Evolutionary conservation across 2,888 invertebrate genomes (phyloP), one percentile per base, ranked within the genome.

Genomic region (Dynastes tityus): DNA sequence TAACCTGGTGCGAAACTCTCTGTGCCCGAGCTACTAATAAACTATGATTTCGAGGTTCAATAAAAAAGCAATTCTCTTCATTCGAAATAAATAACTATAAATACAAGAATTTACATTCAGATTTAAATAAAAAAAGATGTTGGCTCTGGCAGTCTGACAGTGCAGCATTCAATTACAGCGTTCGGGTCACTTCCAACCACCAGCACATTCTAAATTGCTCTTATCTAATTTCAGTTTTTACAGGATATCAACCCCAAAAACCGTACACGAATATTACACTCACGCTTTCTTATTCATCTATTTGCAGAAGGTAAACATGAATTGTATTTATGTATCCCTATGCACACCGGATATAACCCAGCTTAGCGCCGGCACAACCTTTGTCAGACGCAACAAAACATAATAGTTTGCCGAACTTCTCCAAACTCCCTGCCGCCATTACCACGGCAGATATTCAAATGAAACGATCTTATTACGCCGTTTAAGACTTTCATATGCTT

Each of bases 401-500:
- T 53, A 76, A 65, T 67, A 67, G 67, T 67, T 67, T 64, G 49
- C 40, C 65, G n/a, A 76, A 76, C 67, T 76, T 67, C 67, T 68
- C 76, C 2, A 51, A 67, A 27, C 53, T 67, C 27, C 65, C 53
- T 29, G 37, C 27, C 40, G 53, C 51, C 37, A 51, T 58, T 71
- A 78, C 70, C 71, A 63, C 6, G 63, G 51, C 53, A 64, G 77
- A 78, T 78, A 78, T 78, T 78, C 77, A 78, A 78, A 78, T 78
- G 77, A 71, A 78, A 78, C 53, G 77, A 71, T 78, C 64, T 71
- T 78, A 78, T 68, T 71, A 63, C 49, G 49, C 13, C 51, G 61
- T 73, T 61, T 77, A 77, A 77, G 70, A 70, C 76, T 67, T 76
- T 61, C 73, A 61, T 58, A 27, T 40, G 61, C 40, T 73, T 73